Percentiles rank a stretch among this genome's conserved stretches.
Conservation (phyloP, 1,140 invertebrate species). For the Lasioglossum baleicum region DNA sequence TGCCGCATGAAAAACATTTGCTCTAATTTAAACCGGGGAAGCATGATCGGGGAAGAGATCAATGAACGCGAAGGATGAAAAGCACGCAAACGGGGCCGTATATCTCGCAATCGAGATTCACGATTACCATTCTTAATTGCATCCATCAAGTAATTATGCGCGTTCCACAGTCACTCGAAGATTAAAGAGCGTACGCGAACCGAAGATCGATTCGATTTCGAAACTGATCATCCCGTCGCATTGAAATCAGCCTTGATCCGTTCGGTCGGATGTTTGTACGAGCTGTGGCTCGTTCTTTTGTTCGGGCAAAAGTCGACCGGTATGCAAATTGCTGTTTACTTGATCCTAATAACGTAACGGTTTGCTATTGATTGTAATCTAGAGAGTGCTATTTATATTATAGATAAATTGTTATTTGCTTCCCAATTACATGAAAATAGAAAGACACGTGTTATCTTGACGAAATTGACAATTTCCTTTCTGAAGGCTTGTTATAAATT, state of each 20-base stretch:
- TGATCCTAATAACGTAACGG: not conserved
- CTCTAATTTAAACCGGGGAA: slow-evolving; percentile 25
- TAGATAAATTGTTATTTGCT: too few species aligned
- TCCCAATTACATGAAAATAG: too few species aligned
- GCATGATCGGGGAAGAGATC: slow-evolving; percentile 20
- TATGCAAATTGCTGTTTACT: not conserved
- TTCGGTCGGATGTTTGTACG: not conserved
- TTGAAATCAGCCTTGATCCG: slow-evolving; percentile 4
- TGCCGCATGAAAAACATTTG: slow-evolving; percentile 10
- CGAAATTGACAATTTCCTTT: too few species aligned
- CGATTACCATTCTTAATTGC: slow-evolving; percentile 53
- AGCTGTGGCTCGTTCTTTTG: not conserved
- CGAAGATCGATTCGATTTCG: slow-evolving; percentile 29
- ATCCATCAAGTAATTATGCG: slow-evolving; percentile 50
- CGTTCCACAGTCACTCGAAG: slow-evolving; percentile 30
- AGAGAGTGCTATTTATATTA: too few species aligned
- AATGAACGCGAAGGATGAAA: not conserved
- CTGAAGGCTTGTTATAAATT: too few species aligned
- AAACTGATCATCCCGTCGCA: slow-evolving; percentile 41
- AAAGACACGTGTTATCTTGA: too few species aligned
- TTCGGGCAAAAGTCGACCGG: not conserved
- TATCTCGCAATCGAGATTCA: slow-evolving; percentile 30
- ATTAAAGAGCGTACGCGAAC: slow-evolving; percentile 30
- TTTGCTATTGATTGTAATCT: slow-evolving; percentile 15
- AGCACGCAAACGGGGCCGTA: slow-evolving; percentile 12